Evolutionary conservation across 2,113 vertebrate species (phyloP), one percentile per base, ranked within the genome.

Genomic region (Tragelaphus scriptus): DNA sequence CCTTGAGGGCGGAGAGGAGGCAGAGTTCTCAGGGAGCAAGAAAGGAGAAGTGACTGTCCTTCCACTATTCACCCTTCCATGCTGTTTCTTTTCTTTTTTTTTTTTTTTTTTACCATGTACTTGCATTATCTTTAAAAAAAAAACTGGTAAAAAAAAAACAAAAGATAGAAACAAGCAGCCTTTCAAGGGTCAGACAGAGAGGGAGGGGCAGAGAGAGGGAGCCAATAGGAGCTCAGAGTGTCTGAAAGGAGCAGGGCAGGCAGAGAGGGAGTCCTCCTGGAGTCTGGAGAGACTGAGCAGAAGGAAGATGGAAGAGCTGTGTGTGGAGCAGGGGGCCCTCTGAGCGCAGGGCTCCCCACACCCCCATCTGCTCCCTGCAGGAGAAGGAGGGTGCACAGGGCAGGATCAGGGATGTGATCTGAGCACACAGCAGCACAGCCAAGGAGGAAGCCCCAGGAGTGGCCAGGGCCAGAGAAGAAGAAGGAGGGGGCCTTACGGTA

Each of bases 401-500:
- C 32, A 26, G 1, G 15, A 3, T 5, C 28, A 8, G 21, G 8
- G 13, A 36, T 53, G 51, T 7, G 30, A 21, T 32, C 55, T 23
- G 47, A 51, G 7, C 71, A 44, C 71, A 44, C 40, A 23, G 23
- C 17, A 75, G 10, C 44, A 16, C 11, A 47, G 65, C 28, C 44
- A 26, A 8, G 26, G 53, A 40, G 2, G 3, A 36, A 47, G 10
- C 79, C 5, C 6, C 36, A 32, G 55, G 36, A 19, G 59, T 5
- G 23, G 4, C 80, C 71, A 30, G 80, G 36, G 6, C 17, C 30
- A 30, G n/a, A 59, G 59, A 8, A 19, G 7, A 17, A 14, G 55
- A 53, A 19, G n/a, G 85, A 53, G 75, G 53, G 51, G 13, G 32
- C 14, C 97, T 97, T 85, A 96, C 93, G 97, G 86, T 92, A 94